These are phyloP conservation scores for Leptoteleia sp. DNA, from an alignment of 1,140 invertebrate genomes.

Conservation along the genomic window DNA sequence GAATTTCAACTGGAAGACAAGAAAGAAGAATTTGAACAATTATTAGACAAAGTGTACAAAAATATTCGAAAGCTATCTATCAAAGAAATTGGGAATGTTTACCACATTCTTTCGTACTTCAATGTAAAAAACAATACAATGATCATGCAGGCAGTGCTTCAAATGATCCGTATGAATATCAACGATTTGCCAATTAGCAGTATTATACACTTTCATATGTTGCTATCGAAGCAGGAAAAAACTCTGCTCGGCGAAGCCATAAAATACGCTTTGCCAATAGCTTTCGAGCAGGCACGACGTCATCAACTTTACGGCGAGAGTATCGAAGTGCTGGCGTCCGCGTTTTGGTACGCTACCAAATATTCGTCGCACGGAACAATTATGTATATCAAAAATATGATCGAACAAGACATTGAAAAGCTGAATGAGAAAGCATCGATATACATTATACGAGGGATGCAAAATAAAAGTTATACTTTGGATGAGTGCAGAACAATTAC, in stretches of 20 bases:
- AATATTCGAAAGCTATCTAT: constrained; percentile 7
- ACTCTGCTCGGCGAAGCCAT: constrained; percentile 18
- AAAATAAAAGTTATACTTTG: too few species aligned
- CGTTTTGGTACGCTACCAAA: too few species aligned
- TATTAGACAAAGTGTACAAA: too few species aligned
- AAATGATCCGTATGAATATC: constrained; percentile 33
- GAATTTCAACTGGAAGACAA: too few species aligned
- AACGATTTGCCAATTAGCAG: constrained; percentile 11
- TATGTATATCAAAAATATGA: not conserved
- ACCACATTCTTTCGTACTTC: constrained; percentile 4
- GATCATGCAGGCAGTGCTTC: constrained; percentile 15
- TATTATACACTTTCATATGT: constrained; percentile 7
- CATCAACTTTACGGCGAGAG: constrained; percentile 11
- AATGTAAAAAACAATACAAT: constrained; percentile 3
- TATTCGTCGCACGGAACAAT: too few species aligned
- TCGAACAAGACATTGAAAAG: not conserved
- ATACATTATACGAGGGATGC: not conserved
- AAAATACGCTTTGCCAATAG: constrained; percentile 12
- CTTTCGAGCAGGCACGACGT: constrained; percentile 2
- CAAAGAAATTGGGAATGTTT: not conserved
- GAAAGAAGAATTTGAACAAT: too few species aligned
- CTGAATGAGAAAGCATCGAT: not conserved
- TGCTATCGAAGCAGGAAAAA: constrained; percentile 1
- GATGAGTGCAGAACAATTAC: too few species aligned
- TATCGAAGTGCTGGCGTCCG: not conserved